A percentile compares a stretch with the other conserved stretches of the same genome.
Conservation (phyloP, 2,797 vertebrate species). For the Thripadectes ignobilis region DNA sequence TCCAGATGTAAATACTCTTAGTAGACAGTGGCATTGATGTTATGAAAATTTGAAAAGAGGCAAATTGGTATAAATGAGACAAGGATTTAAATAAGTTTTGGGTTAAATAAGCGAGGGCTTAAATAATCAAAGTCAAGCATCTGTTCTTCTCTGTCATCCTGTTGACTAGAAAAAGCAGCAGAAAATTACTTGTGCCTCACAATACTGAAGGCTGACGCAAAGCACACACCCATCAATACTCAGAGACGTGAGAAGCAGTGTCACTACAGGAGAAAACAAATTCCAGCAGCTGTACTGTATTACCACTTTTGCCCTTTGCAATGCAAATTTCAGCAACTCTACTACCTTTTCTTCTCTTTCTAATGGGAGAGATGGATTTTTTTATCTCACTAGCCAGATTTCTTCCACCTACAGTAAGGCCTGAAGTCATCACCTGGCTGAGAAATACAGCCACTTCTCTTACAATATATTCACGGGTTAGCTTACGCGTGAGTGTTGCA, state of each 20-base stretch:
- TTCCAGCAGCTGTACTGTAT: neutral
- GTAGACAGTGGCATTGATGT: neutral
- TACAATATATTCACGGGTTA: neutral
- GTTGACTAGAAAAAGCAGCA: neutral
- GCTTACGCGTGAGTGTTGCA: neutral
- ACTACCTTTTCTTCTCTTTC: neutral
- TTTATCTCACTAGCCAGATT: neutral
- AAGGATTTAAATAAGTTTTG: neutral
- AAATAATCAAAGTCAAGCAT: neutral
- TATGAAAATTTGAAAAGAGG: conserved; percentile 7
- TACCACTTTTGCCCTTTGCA: neutral
- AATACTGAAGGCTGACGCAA: neutral
- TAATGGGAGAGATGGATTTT: neutral
- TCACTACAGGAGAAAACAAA: neutral
- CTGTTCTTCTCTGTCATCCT: neutral
- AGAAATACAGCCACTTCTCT: neutral
- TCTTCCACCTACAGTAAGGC: neutral
- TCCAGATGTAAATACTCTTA: neutral
- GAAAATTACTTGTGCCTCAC: neutral
- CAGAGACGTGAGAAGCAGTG: neutral
- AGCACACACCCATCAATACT: neutral
- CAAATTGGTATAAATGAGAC: neutral
- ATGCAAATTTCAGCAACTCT: neutral
- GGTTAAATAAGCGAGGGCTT: neutral
- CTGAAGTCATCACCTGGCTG: neutral